These are phyloP conservation scores for Cyprinodon variegatus DNA, from an alignment of 2,113 vertebrate species.

Conservation along the genomic window DNA sequence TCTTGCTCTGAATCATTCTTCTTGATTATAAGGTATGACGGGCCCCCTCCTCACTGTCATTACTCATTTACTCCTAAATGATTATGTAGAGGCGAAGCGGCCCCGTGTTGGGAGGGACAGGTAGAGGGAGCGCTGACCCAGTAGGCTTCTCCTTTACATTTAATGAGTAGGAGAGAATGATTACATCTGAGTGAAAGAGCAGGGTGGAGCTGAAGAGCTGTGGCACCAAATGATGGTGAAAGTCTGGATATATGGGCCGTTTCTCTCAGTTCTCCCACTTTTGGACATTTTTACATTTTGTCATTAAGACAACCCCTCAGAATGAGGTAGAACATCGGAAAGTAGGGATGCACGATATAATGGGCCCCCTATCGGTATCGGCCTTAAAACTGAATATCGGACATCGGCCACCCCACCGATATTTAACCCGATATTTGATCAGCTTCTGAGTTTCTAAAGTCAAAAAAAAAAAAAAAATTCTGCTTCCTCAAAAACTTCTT, in stretches of 20 bases:
- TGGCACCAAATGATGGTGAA: slow-evolving; percentile 29
- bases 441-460: too few species aligned
- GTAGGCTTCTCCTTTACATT: slow-evolving; percentile 39
- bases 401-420: too few species aligned
- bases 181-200: slow-evolving; percentile 52
- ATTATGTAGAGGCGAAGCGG: slow-evolving; percentile 49
- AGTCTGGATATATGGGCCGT: slow-evolving; percentile 17
- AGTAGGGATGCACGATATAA: too few species aligned
- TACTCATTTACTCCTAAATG: slow-evolving; percentile 61
- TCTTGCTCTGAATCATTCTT: slow-evolving; percentile 59
- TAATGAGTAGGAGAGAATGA: slow-evolving; percentile 44
- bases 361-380: too few species aligned
- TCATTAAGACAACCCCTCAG: background rate
- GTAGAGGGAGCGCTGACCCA: slow-evolving; percentile 29
- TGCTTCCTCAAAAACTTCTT: too few species aligned
- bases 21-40: slow-evolving; percentile 65
- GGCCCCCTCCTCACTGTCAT: slow-evolving; percentile 58
- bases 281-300: background rate
- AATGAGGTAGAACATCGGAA: background rate
- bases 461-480: too few species aligned
- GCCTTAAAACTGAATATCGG: too few species aligned
- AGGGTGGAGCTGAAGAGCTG: slow-evolving; percentile 47
- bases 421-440: too few species aligned
- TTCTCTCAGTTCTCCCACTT: slow-evolving; percentile 4
- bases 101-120: slow-evolving; percentile 26